phyloP scores from a whole-genome alignment of 2,797 vertebrate species.

The Xerus rutilus region DNA sequence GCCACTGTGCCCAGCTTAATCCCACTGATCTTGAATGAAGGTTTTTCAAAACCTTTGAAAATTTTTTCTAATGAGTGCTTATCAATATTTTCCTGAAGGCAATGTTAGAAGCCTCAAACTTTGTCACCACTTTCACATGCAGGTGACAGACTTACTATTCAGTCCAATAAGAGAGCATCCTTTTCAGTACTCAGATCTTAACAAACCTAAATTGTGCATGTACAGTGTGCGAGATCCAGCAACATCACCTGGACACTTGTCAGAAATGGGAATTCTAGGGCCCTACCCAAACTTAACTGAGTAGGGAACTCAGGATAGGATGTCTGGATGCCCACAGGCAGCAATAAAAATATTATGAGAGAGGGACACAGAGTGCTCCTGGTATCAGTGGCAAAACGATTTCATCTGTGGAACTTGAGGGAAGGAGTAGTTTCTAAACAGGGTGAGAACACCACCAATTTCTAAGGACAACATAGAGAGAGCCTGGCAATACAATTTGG shows the following conservation, averaged over 20 bases:
- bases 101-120: not conserved
- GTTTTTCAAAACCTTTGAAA: conserved; percentile 67
- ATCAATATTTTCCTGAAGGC: conserved; percentile 67
- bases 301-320: not conserved
- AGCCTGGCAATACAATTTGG: not conserved
- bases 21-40: conserved; percentile 43
- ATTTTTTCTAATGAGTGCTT: conserved; percentile 32
- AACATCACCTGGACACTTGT: not conserved
- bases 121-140: conserved; percentile 17
- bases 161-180: not conserved
- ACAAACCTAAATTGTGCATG: not conserved
- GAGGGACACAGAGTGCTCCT: not conserved
- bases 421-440: not conserved
- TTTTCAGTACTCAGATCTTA: not conserved
- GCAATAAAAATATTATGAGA: not conserved
- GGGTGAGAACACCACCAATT: not conserved
- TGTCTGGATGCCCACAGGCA: not conserved
- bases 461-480: not conserved
- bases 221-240: not conserved
- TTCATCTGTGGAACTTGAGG: not conserved
- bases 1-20: not conserved
- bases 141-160: not conserved
- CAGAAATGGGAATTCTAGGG: not conserved
- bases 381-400: not conserved
- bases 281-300: not conserved